phyloP scores from a whole-genome alignment of 2,113 vertebrate species.

The Eublepharis macularius region DNA sequence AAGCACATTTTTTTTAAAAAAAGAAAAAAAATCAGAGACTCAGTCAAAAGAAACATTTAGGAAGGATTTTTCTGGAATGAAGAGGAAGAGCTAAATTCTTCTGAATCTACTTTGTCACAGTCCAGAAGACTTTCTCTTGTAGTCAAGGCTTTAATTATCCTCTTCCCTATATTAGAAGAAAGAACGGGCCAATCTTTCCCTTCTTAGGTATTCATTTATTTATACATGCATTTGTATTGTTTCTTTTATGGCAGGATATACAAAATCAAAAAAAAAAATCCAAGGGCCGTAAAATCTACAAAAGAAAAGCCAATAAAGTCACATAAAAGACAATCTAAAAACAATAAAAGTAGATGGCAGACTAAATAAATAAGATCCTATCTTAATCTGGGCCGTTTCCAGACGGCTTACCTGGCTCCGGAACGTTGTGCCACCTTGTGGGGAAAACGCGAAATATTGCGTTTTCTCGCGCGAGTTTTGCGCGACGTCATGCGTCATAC shows the following conservation, averaged over 20 bases:
- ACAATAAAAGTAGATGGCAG: neutral
- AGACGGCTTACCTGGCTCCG: too few relatives aligned
- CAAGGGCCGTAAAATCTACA: neutral
- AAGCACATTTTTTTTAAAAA: constrained; percentile 62
- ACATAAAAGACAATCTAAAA: neutral
- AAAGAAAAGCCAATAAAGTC: neutral
- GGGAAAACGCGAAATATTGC: too few relatives aligned
- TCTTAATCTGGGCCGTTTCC: neutral
- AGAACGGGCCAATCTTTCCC: neutral
- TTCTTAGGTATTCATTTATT: neutral
- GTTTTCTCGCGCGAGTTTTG: too few relatives aligned
- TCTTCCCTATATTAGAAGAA: neutral
- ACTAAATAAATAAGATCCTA: neutral
- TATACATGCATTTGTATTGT: neutral
- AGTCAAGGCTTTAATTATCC: neutral
- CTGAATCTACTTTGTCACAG: constrained; percentile 42
- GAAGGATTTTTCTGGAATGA: constrained; percentile 47
- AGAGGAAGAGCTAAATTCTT: constrained; percentile 60
- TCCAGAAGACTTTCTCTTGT: constrained; percentile 1
- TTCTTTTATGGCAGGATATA: neutral
- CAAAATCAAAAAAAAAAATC: neutral
- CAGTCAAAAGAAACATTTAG: constrained; percentile 56
- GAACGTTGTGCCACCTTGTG: too few relatives aligned
- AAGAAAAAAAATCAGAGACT: constrained; percentile 56
- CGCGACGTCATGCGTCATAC: too few relatives aligned